Evolutionary conservation across 1,140 invertebrate genomes (phyloP), one percentile per base, ranked within the genome.

Genomic region (Drosophila pruinosa): DNA sequence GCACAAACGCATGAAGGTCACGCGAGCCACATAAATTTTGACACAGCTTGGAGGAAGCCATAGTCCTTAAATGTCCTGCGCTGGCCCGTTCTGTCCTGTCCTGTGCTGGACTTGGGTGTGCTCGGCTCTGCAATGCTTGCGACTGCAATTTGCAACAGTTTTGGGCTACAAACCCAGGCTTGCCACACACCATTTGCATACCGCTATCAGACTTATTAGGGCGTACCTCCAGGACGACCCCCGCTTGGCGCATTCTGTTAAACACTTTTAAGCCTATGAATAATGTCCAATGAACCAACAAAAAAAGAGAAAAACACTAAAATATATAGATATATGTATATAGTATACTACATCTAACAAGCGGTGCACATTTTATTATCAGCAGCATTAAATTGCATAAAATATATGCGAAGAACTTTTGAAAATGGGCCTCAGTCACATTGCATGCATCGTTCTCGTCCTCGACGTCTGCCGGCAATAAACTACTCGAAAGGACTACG

Each of bases 1-100:
- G 76, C 81, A 85, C 62, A 85, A 77, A 71, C 75, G 81, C 81
- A 86, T 65, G 81, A 86, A 86, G 81, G 81, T 86, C 81, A 86
- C 76, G 81, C 81, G 80, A 71, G 78, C 64, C 81, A 80, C 81
- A 86, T 86, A 86, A 86, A 86, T 86, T 85, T 67, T 70, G 58
- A 76, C 80, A 76, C 72, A 61, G 59, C 17, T 34, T 24, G 59
- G 28, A 41, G 34, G 24, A 48, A 50, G 24, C 26, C 45, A 24
- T 54, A 36, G 50, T 15, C 28, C 45, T 21, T 15, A 21, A 61
- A 36, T 36, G 48, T 34, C 48, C 48, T 52, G 24, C 28, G 15
- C 7, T 24, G 21, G 24, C 28, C 50, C 8, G 31, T 52, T 12
- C 31, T 41, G 56, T 22, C 41, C 36, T 39, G 17, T 7, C 8